Base-by-base conservation (phyloP, 1,140 invertebrate species). In the Akabosia matsudoensis region DNA sequence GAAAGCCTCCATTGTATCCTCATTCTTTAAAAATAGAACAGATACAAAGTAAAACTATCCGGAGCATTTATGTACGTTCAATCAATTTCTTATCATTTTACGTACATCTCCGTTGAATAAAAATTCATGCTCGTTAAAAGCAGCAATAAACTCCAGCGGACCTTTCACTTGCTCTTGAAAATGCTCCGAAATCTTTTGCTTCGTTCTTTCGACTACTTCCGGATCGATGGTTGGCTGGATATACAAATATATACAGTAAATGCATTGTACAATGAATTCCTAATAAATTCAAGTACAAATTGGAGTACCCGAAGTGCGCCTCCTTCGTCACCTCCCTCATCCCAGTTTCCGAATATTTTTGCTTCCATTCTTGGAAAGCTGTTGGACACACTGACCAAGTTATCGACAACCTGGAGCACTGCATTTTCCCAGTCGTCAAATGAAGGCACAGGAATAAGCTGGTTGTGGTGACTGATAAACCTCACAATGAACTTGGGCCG, bases 121-220 rank as follows among this genome's bases (percentile, higher is more conserved):
- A 82, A 88, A 90, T 54, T 91, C 87, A 82, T 94, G 95, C 79
- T 92, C 90, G 83, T 95, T 92, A 83, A 94, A 94, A 83, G 93
- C 91, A 82, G 90, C 88, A 45, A 93, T 83, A 61, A 90, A 86
- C 16, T 89, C 80, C 82, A 92, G 90, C 1, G 92, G 89, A 0
- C 89, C 90, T 76, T 90, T 90, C 80, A 88, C 87, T 82, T 93
- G 89, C 76, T 91, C 89, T 77, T 90, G 88, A 1, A 94, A 86
- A 75, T 93, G 84, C 28, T 87, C 83, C 1, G 4, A 67, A 22
- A 93, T 88, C 71, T 85, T 84, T 33, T 86, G 82, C 73, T 88
- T 88, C 37, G 89, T 89, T 3, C 85, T 78, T 3, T 89, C 85
- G 0, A 93, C 84, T 52, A 90, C 86, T 76, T 91, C 88, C 28